Evolutionary conservation across 2,888 invertebrate species (phyloP), one percentile per base, ranked within the genome.

Genomic region (Fabriciana adippe): DNA sequence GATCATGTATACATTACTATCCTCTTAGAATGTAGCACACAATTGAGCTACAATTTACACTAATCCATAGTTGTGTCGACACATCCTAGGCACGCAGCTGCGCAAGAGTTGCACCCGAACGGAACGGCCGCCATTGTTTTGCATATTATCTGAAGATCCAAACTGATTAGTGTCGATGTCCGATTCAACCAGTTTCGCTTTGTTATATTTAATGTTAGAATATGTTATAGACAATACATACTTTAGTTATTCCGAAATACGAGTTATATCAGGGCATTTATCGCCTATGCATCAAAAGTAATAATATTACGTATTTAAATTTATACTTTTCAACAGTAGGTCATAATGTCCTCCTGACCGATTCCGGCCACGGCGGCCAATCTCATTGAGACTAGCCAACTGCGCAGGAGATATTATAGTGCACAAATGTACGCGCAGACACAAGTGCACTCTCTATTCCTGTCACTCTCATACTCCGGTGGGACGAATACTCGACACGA

Each of bases 101-200:
- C 78, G 82, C 82, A 82, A 82, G 78, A 78, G 67, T 67, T 68
- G 74, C 70, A 68, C 55, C 78, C 70, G 66, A 75, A 75, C 78
- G 82, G 79, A 81, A 83, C 82, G 75, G 63, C 65, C 69, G 68
- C 79, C 73, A 83, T 83, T 83, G 82, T 83, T 80, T 80, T 80
- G 82, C 81, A 81, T 80, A 78, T 84, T 89, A 89, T 86, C 87
- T 74, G 75, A 72, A 78, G 81, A 89, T 89, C 87, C 84, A 73
- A 76, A 75, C 79, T 84, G 83, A 89, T 88, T 86, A 85, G 78
- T 86, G 87, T 85, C 83, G 83, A 86, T 84, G 81, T 66, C 68
- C 72, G 62, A 71, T 72, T 71, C 68, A 69, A 71, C 67, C 66
- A 68, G 66, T 72, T 69, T 73, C 63, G 67, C 73, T 71, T 66